These are phyloP conservation scores for Semicossyphus pulcher DNA, from an alignment of 2,113 vertebrate genomes.

Conservation along the genomic window DNA sequence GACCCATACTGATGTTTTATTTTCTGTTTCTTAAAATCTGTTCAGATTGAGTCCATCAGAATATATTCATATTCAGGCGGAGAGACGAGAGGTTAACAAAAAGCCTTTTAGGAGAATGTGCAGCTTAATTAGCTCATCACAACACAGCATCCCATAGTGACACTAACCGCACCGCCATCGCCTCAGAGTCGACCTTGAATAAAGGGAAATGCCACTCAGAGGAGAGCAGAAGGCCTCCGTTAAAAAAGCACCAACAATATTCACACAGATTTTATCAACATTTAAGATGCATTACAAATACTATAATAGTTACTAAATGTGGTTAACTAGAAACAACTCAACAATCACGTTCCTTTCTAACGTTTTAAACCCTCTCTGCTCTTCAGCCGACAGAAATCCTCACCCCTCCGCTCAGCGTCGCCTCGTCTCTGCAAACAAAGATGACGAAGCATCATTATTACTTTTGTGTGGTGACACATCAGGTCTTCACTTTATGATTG, in stretches of 20 bases:
- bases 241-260: too few species aligned
- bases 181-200: conserved; percentile 20
- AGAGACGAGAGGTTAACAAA: conserved; percentile 56
- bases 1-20: conserved; percentile 29
- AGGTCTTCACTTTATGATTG: not conserved
- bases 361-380: too few species aligned
- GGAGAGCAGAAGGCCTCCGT: not conserved
- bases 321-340: too few species aligned
- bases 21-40: conserved; percentile 16
- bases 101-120: conserved; percentile 63
- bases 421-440: not conserved
- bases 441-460: conserved; percentile 4
- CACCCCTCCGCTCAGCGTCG: not conserved
- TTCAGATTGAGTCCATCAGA: conserved; percentile 38
- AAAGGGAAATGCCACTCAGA: conserved; percentile 10
- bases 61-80: not conserved
- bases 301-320: too few species aligned
- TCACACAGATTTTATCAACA: too few species aligned
- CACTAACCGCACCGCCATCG: conserved; percentile 22
- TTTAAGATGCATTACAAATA: conserved; percentile 5
- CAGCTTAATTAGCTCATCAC: conserved; percentile 61
- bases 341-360: too few species aligned
- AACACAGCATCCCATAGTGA: conserved; percentile 41
- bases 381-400: too few species aligned
- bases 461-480: not conserved